These are phyloP conservation scores for Drosophila santomea DNA, from an alignment of 1,140 invertebrate species.

Conservation along the genomic window DNA sequence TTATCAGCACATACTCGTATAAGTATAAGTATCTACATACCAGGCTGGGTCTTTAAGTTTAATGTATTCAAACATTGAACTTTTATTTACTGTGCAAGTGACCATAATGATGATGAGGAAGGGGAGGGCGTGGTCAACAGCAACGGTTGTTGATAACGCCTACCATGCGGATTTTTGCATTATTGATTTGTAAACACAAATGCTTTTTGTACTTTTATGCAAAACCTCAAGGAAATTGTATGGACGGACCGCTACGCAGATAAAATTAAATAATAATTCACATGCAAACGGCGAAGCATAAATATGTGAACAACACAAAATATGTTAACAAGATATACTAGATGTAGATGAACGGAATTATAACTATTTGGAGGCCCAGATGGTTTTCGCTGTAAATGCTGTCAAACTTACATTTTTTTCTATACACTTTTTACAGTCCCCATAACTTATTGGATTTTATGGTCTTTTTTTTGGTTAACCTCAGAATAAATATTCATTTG, in stretches of 20 bases:
- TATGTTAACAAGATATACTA: slow-evolving; percentile 29
- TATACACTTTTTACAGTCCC: slow-evolving; percentile 23
- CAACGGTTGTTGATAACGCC: slow-evolving; percentile 60
- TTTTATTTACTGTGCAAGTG: slow-evolving; percentile 70
- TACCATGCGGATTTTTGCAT: slow-evolving; percentile 15
- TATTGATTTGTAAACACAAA: slow-evolving; percentile 20
- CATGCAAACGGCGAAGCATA: slow-evolving; percentile 32
- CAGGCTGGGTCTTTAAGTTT: slow-evolving; percentile 39
- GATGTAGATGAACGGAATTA: slow-evolving; percentile 23
- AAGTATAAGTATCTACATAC: background rate
- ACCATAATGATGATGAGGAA: slow-evolving; percentile 41
- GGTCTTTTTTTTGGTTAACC: slow-evolving; percentile 15
- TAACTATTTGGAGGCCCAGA: slow-evolving; percentile 22
- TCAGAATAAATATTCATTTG: slow-evolving; percentile 20
- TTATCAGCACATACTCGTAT: background rate
- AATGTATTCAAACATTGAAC: slow-evolving; percentile 83
- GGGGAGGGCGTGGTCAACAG: slow-evolving; percentile 33
- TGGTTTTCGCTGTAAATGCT: background rate
- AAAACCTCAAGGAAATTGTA: slow-evolving; percentile 71
- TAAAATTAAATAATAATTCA: slow-evolving; percentile 37
- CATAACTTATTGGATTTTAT: slow-evolving; percentile 25
- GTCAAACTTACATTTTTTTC: slow-evolving; percentile 14
- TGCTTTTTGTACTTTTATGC: slow-evolving; percentile 50
- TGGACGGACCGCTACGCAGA: slow-evolving; percentile 29
- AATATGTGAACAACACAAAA: slow-evolving; percentile 43